Conservation (phyloP, 1,140 invertebrate genomes). For the Anoplolepis gracilipes region DNA sequence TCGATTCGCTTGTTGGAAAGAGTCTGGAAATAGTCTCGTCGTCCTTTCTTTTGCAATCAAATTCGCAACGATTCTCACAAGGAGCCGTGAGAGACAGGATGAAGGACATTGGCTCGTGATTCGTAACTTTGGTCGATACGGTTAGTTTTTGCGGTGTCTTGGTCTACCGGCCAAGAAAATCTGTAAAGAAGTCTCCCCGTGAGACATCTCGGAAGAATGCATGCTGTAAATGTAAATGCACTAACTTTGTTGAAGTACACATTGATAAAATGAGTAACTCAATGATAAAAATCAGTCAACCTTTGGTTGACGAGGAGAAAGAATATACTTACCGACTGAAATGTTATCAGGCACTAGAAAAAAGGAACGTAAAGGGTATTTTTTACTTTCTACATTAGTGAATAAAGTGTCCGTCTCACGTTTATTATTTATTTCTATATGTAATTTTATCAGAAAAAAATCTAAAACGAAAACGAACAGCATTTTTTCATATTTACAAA, state of each 20-base stretch:
- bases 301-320: conserved; percentile 66
- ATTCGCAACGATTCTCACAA: conserved; percentile 69
- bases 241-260: no score
- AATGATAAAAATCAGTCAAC: conserved; percentile 55
- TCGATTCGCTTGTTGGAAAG: conserved; percentile 11
- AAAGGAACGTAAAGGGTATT: background rate
- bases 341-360: conserved; percentile 78
- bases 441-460: background rate
- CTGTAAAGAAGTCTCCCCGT: conserved; percentile 48
- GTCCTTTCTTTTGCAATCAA: conserved; percentile 67
- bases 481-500: background rate
- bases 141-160: conserved; percentile 79
- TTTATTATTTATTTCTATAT: background rate
- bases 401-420: background rate
- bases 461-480: background rate
- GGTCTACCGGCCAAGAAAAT: conserved; percentile 65
- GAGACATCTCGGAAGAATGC: conserved; percentile 67
- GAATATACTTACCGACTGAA: conserved; percentile 72
- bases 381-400: conserved; percentile 4
- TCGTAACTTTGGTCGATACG: conserved; percentile 66
- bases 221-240: no score
- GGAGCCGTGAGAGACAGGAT: conserved; percentile 64
- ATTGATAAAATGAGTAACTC: no score
- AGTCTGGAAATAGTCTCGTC: conserved; percentile 25
- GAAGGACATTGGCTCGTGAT: conserved; percentile 55